Evolutionary conservation across 53 echinoderm and acorn worm species (phyloP).

Genomic region (Paracentrotus lividus): DNA sequence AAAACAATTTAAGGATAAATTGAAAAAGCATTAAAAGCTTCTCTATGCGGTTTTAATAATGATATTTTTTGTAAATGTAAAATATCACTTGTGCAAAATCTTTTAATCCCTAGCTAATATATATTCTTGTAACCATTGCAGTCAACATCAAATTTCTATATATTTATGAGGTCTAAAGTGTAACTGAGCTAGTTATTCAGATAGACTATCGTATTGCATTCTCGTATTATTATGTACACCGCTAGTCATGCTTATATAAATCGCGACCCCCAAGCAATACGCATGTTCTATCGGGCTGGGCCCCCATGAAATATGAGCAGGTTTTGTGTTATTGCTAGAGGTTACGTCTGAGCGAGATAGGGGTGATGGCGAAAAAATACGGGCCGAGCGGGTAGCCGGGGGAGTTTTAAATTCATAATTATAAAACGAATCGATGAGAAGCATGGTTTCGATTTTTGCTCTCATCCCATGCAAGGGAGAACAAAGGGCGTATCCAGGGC

Average conservation of each 20-base stretch:
- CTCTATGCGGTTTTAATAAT: no score
- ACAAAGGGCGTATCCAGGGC: background rate
- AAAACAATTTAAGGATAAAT: no score
- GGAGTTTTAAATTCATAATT: background rate
- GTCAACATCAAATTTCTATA: no score
- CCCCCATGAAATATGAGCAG: conserved; percentile 19
- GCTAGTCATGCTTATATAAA: background rate
- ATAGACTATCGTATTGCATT: background rate
- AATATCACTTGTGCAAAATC: no score
- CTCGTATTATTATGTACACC: background rate
- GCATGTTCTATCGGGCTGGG: conserved; percentile 7
- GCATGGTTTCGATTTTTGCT: background rate
- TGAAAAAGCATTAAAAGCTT: no score
- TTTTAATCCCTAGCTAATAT: no score
- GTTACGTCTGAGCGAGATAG: background rate
- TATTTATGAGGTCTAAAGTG: no score
- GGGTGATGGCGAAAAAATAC: background rate
- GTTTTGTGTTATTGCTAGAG: background rate
- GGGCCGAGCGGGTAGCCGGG: background rate
- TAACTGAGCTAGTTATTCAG: background rate
- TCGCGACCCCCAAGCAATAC: background rate
- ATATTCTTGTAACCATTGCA: no score
- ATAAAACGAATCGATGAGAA: background rate
- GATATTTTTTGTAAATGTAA: no score
- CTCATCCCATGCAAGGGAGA: background rate